Percentiles rank a stretch among this genome's conserved stretches.
Evolutionary conservation across 2,113 vertebrate species (phyloP).

Genomic region (Lepus europaeus): DNA sequence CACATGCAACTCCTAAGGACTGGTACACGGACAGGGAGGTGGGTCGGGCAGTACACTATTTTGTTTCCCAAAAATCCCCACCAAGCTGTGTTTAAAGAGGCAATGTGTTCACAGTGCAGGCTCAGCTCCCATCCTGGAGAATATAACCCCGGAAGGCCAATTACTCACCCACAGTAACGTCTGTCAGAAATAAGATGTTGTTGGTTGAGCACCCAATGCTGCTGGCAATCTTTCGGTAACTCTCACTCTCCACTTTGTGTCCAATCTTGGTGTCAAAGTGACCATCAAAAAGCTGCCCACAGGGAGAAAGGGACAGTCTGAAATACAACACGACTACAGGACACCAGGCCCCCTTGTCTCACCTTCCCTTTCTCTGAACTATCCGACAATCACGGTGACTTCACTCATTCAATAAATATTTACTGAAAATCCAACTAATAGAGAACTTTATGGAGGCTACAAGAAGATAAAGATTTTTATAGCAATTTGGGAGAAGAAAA

Average conservation of each 20-base stretch:
- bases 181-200: constrained; percentile 96
- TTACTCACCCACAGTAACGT: constrained; percentile 92
- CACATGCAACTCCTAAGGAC: neutral
- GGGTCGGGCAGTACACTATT: neutral
- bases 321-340: neutral
- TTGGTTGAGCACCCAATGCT: constrained; percentile 93
- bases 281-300: constrained; percentile 94
- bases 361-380: neutral
- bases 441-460: neutral
- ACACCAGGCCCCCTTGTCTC: neutral
- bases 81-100: neutral
- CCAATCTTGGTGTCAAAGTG: constrained; percentile 98
- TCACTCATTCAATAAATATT: constrained; percentile 5
- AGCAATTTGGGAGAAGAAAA: constrained; percentile 53
- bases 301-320: constrained; percentile 34
- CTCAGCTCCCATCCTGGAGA: constrained; percentile 46
- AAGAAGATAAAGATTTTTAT: constrained; percentile 35
- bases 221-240: constrained; percentile 94
- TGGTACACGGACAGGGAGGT: neutral
- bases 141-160: constrained; percentile 60
- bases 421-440: neutral
- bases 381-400: neutral
- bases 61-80: neutral
- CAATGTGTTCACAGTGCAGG: neutral
- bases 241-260: constrained; percentile 95